phyloP scores from a whole-genome alignment of 2,888 invertebrate species.

The Acronicta alni region DNA sequence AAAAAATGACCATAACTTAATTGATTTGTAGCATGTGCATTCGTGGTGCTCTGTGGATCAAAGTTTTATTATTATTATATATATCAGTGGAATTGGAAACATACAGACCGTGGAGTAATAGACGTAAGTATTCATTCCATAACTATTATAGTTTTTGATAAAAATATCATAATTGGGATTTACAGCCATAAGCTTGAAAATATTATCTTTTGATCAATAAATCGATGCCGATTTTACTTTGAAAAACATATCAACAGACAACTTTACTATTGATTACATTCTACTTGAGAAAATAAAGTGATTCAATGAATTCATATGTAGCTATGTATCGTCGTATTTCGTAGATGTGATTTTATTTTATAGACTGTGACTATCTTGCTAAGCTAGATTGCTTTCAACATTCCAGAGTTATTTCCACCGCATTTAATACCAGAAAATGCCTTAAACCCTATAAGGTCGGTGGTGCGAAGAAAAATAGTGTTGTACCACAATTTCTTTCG shows the following conservation, averaged over 20 bases:
- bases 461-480: slow-evolving; percentile 92
- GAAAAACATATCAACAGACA: too few species aligned
- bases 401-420: slow-evolving; percentile 79
- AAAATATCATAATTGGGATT: too few species aligned
- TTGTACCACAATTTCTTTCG: slow-evolving; percentile 94
- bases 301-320: too few species aligned
- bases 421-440: slow-evolving; percentile 80
- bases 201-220: too few species aligned
- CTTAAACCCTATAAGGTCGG: slow-evolving; percentile 88
- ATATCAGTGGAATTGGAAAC: slow-evolving; percentile 64
- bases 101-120: slow-evolving; percentile 67
- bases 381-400: background rate
- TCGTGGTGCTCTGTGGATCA: slow-evolving; percentile 62
- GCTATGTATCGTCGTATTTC: too few species aligned
- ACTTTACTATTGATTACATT: too few species aligned
- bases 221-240: too few species aligned
- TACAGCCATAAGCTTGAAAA: too few species aligned
- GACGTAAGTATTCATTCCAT: slow-evolving; percentile 69
- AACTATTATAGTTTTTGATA: too few species aligned
- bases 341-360: too few species aligned
- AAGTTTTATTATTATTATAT: slow-evolving; percentile 67
- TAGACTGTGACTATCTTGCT: background rate
- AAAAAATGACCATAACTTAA: slow-evolving; percentile 37
- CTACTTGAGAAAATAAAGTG: too few species aligned
- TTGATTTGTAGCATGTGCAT: slow-evolving; percentile 68